A percentile compares a stretch with the other conserved stretches of the same genome.
Evolutionary conservation across 1,140 invertebrate species (phyloP).

Genomic region (Nixonia krombeini): DNA sequence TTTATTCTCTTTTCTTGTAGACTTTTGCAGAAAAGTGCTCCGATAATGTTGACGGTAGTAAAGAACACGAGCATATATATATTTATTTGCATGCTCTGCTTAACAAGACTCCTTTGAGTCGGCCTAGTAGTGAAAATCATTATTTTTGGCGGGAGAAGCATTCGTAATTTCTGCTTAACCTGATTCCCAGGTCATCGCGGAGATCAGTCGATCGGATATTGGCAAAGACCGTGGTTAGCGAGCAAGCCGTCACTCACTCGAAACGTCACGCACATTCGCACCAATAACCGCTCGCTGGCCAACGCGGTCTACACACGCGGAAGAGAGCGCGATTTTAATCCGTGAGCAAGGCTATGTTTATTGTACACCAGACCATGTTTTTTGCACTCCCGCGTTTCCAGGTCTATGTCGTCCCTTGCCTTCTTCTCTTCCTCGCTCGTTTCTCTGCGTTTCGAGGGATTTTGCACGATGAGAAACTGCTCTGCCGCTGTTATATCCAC

Average conservation of each 20-base stretch:
- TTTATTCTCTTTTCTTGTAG: no score
- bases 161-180: constrained; percentile 49
- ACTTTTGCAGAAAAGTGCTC: no score
- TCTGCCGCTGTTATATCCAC: neutral
- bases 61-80: no score
- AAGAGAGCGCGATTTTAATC: constrained; percentile 53
- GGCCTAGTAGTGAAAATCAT: constrained; percentile 47
- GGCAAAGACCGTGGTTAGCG: constrained; percentile 50
- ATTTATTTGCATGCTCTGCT: no score
- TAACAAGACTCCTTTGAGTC: no score
- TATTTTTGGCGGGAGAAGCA: constrained; percentile 28
- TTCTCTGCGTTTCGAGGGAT: constrained; percentile 31
- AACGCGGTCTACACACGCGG: constrained; percentile 61
- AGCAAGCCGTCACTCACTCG: constrained; percentile 46
- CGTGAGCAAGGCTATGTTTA: no score
- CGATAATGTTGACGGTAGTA: no score
- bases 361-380: constrained; percentile 18
- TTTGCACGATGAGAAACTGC: constrained; percentile 8
- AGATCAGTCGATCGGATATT: constrained; percentile 61
- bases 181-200: constrained; percentile 47
- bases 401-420: constrained; percentile 8
- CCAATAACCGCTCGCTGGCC: constrained; percentile 57
- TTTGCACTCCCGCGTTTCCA: constrained; percentile 34
- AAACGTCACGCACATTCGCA: constrained; percentile 59
- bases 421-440: constrained; percentile 9